Evolutionary conservation across 2,113 vertebrate genomes (phyloP).

Genomic region (Mystacornis crossleyi): DNA sequence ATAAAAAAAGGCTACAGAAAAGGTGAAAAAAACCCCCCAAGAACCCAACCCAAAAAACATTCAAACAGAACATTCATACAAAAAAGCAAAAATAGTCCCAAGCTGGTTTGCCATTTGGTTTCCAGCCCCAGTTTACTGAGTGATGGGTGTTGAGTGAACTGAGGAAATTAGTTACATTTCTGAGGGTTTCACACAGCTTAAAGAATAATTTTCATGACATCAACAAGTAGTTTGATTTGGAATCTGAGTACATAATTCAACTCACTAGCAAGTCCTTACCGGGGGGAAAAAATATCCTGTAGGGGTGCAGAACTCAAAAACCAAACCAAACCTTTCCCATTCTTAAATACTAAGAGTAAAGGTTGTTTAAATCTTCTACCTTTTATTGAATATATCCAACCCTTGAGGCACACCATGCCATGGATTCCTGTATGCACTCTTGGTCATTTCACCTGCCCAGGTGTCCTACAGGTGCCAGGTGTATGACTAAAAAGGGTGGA

Average conservation of each 20-base stretch:
- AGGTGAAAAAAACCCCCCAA: not conserved
- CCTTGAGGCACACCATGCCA: not conserved
- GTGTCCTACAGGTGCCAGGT: not conserved
- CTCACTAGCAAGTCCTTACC: not conserved
- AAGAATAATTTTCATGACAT: not conserved
- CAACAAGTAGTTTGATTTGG: slow-evolving; percentile 5
- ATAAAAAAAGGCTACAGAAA: not conserved
- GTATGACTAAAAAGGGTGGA: not conserved
- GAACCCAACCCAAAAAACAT: not conserved
- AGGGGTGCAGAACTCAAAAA: not conserved
- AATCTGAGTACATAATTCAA: not conserved
- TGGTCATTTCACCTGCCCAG: not conserved
- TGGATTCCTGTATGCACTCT: not conserved
- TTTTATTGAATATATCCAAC: not conserved
- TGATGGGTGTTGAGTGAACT: not conserved
- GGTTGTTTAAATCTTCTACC: not conserved
- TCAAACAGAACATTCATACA: not conserved
- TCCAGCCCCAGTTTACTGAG: not conserved
- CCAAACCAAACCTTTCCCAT: not conserved
- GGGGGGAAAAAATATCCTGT: not conserved
- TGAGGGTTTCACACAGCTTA: slow-evolving; percentile 28
- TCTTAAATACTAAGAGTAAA: not conserved
- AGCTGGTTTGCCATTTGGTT: not conserved
- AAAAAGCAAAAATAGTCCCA: not conserved
- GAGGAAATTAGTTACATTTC: slow-evolving; percentile 25